These are phyloP conservation scores for Pachyseris speciosa DNA, from an alignment of 64 coral and sea anemone species.

Conservation along the genomic window DNA sequence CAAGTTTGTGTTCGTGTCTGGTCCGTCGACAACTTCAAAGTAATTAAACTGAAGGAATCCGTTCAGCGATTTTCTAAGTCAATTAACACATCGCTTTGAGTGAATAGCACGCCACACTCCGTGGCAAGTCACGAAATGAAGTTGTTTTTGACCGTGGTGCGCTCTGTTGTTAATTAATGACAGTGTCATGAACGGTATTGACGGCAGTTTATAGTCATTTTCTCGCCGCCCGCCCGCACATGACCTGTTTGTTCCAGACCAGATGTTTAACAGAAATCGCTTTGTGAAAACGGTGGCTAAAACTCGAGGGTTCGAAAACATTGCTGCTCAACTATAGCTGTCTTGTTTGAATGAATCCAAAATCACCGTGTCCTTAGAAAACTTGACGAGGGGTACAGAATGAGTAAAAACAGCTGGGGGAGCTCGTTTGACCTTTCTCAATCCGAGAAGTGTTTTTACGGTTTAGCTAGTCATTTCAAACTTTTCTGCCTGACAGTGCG, in stretches of 20 bases:
- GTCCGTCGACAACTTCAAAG: neutral
- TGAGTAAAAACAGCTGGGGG: neutral
- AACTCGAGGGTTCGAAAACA: neutral
- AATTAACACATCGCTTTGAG: neutral
- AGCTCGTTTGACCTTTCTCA: neutral
- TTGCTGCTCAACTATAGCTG: neutral
- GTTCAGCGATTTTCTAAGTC: neutral
- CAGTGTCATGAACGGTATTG: neutral
- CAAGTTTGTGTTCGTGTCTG: neutral
- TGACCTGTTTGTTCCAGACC: neutral
- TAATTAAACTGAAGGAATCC: neutral
- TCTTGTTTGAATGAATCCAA: neutral
- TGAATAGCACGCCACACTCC: neutral
- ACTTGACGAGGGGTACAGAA: neutral
- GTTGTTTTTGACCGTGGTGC: no score
- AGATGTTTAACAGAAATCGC: neutral
- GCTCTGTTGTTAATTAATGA: conserved; percentile 4
- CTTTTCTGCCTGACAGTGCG: neutral
- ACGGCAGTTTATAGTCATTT: neutral
- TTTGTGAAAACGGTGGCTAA: neutral
- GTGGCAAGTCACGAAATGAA: neutral
- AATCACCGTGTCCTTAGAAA: neutral
- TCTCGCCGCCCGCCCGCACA: neutral
- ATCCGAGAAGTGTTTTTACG: neutral
- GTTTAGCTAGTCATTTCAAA: neutral